A percentile compares a stretch with the other conserved stretches of the same genome.
Conservation (phyloP, 2,888 invertebrate genomes). For the Lithophane semibrunnea region DNA sequence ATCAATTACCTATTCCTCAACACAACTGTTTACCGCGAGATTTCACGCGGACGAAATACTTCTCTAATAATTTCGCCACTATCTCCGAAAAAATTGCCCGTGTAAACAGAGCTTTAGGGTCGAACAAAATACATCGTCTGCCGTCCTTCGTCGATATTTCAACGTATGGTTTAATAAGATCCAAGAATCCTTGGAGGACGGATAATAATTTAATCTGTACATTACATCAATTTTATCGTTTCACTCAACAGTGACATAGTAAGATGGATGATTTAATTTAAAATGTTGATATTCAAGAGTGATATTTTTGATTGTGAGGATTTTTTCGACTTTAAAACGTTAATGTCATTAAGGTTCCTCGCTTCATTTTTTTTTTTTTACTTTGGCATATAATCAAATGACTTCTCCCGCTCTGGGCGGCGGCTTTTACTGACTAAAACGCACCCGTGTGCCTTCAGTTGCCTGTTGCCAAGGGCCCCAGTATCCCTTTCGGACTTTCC, state of each 20-base stretch:
- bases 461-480: too few relatives aligned
- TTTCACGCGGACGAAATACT: not conserved
- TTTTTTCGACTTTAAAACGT: not conserved
- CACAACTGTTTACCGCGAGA: too few relatives aligned
- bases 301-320: not conserved
- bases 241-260: slow-evolving; percentile 25
- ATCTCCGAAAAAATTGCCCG: not conserved
- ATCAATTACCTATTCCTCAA: not conserved
- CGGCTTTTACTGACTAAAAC: too few relatives aligned
- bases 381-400: too few relatives aligned
- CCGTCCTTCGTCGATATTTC: slow-evolving; percentile 36
- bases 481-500: too few relatives aligned
- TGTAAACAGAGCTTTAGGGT: slow-evolving; percentile 17
- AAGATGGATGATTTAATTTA: slow-evolving; percentile 28
- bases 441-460: too few relatives aligned
- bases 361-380: too few relatives aligned
- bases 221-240: slow-evolving; percentile 70
- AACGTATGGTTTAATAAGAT: slow-evolving; percentile 54
- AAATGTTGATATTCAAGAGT: slow-evolving; percentile 17
- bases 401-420: too few relatives aligned
- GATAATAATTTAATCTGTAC: slow-evolving; percentile 74
- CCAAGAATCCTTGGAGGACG: slow-evolving; percentile 55
- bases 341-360: too few relatives aligned
- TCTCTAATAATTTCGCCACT: not conserved
- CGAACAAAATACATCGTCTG: slow-evolving; percentile 9